These are phyloP conservation scores for Lasioglossum baleicum DNA, from an alignment of 1,140 invertebrate genomes.

Conservation along the genomic window DNA sequence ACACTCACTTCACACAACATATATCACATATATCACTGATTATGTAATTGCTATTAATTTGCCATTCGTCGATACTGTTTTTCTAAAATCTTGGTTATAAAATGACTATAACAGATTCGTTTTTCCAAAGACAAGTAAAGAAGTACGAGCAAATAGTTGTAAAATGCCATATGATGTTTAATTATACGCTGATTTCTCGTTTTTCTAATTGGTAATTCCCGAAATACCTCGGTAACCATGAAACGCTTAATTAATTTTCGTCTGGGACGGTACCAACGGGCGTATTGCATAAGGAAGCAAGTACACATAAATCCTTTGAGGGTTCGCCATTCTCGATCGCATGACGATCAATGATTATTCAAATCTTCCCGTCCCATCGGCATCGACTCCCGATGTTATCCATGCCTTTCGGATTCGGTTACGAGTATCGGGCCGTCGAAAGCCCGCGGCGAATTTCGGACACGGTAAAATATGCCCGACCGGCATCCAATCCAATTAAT, in stretches of 20 bases:
- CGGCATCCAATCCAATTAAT: slow-evolving; percentile 71
- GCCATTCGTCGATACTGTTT: too few relatives aligned
- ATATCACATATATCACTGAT: too few relatives aligned
- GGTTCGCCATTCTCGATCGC: slow-evolving; percentile 37
- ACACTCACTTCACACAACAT: too few relatives aligned
- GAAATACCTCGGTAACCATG: not conserved
- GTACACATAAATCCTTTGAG: slow-evolving; percentile 17
- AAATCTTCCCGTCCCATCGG: slow-evolving; percentile 37
- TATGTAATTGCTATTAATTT: too few relatives aligned
- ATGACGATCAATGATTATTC: slow-evolving; percentile 64
- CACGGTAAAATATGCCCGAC: slow-evolving; percentile 61
- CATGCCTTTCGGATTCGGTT: slow-evolving; percentile 22
- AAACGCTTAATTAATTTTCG: not conserved
- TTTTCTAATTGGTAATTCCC: not conserved
- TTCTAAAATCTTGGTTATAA: too few relatives aligned
- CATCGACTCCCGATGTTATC: slow-evolving; percentile 15
- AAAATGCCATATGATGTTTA: too few relatives aligned
- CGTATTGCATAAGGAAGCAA: not conserved
- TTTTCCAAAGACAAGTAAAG: too few relatives aligned
- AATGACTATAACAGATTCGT: too few relatives aligned
- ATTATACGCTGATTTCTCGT: too few relatives aligned
- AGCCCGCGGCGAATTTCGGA: slow-evolving; percentile 59
- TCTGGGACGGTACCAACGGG: not conserved
- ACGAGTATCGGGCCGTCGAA: slow-evolving; percentile 18
- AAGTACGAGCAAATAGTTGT: too few relatives aligned